These are phyloP conservation scores for Asarcornis scutulata DNA, from an alignment of 2,113 vertebrate genomes.

Conservation along the genomic window DNA sequence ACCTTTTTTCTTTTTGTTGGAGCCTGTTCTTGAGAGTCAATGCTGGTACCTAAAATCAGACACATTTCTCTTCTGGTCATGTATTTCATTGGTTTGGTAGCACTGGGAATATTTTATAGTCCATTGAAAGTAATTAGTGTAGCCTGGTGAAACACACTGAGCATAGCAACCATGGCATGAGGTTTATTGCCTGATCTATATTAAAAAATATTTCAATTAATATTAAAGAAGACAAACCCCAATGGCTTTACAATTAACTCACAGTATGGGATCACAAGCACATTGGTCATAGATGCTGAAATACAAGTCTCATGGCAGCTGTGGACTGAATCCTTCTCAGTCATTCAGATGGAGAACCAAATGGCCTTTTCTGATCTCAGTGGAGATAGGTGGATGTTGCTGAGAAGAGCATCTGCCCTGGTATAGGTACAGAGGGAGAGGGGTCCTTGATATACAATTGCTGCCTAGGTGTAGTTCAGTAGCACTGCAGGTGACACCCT, in stretches of 20 bases:
- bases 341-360: not conserved
- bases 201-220: not conserved
- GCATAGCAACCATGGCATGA: not conserved
- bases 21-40: not conserved
- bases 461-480: not conserved
- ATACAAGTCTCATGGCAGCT: not conserved
- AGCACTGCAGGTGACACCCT: accelerated
- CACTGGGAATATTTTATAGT: not conserved
- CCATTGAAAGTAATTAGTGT: not conserved
- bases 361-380: not conserved
- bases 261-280: not conserved
- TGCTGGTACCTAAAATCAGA: not conserved
- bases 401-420: not conserved
- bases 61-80: not conserved
- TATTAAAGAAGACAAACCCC: not conserved
- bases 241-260: not conserved
- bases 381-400: not conserved
- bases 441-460: not conserved
- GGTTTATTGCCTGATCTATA: not conserved
- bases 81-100: not conserved
- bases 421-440: not conserved
- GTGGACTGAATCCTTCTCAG: not conserved
- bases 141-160: not conserved
- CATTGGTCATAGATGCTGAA: not conserved
- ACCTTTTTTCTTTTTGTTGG: not conserved